phyloP scores from a whole-genome alignment of 2,797 vertebrate genomes.

The Acipenser transmontanus region DNA sequence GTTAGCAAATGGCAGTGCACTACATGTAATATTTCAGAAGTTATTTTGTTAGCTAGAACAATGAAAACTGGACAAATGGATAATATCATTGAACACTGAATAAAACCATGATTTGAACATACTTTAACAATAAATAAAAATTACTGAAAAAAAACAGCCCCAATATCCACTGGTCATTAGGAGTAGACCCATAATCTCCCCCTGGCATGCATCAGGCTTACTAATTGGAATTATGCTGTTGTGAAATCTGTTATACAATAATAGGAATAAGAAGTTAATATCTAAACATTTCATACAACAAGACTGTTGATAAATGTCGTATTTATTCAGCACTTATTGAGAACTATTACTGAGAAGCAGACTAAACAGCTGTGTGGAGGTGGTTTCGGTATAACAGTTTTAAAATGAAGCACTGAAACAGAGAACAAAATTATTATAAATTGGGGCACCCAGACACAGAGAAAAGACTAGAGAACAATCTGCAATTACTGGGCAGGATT shows the following conservation, averaged over 20 bases:
- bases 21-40: too few relatives aligned
- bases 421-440: background rate
- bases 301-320: background rate
- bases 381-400: background rate
- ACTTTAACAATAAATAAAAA: too few relatives aligned
- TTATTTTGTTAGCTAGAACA: too few relatives aligned
- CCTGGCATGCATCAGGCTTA: too few relatives aligned
- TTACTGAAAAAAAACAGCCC: too few relatives aligned
- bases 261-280: background rate
- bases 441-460: background rate
- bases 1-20: too few relatives aligned
- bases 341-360: background rate
- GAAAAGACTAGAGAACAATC: background rate
- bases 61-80: too few relatives aligned
- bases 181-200: too few relatives aligned
- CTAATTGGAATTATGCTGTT: background rate
- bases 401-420: background rate
- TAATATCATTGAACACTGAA: too few relatives aligned
- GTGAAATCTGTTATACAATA: background rate
- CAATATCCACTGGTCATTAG: too few relatives aligned
- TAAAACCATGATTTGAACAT: too few relatives aligned
- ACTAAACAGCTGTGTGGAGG: slow-evolving; percentile 1
- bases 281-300: background rate
- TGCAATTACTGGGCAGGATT: background rate
- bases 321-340: background rate